Evolutionary conservation across 1,140 invertebrate species (phyloP).

Genomic region (Ceratina japonica): DNA sequence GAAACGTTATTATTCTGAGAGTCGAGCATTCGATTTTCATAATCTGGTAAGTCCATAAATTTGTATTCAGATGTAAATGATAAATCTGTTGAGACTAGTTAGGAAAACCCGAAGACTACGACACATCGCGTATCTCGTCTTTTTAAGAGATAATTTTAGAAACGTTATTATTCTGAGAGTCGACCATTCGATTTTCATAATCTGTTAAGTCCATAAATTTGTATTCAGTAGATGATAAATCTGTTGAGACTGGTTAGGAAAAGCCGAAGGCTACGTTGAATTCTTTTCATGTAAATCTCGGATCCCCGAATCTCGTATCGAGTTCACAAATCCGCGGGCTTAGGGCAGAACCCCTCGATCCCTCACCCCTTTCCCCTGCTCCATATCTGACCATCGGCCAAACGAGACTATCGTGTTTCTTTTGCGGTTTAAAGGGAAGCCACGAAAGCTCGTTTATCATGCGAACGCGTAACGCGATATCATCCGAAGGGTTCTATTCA

Average conservation of each 20-base stretch:
- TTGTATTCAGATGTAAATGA: no score
- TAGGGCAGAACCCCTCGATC: background rate
- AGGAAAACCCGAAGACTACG: background rate
- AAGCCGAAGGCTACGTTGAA: background rate
- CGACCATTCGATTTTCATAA: no score
- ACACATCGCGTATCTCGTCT: no score
- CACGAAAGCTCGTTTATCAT: constrained; percentile 61
- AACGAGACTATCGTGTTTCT: constrained; percentile 72
- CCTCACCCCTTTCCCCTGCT: constrained; percentile 15
- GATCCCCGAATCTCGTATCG: constrained; percentile 7
- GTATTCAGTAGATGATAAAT: no score
- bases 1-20: no score
- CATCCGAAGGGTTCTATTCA: constrained; percentile 14
- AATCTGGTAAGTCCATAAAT: no score
- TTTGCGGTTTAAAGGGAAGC: constrained; percentile 69
- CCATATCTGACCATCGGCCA: constrained; percentile 33
- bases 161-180: no score
- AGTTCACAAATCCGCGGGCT: constrained; percentile 10
- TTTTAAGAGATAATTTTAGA: no score
- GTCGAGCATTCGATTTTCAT: no score
- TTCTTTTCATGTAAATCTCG: background rate
- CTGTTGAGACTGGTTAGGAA: no score
- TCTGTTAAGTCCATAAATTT: no score
- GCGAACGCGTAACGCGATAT: constrained; percentile 60
- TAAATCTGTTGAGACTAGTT: no score